A percentile compares a stretch with the other conserved stretches of the same genome.
Evolutionary conservation across 2,888 invertebrate species (phyloP).

Genomic region (Andrena chrysosceles): DNA sequence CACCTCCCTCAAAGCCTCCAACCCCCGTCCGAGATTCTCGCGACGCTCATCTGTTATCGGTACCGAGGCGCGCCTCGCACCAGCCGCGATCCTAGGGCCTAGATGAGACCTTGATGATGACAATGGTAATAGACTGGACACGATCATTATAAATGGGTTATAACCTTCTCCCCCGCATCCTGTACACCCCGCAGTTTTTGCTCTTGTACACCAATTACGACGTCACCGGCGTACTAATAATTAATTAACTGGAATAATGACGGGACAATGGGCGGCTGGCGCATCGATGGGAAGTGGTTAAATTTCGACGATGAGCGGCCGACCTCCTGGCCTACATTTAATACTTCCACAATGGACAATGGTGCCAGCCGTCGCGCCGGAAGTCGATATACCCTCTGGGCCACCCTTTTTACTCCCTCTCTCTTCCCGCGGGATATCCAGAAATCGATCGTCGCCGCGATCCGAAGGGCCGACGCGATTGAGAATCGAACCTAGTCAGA

Average conservation of each 20-base stretch:
- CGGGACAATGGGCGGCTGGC: slow-evolving; percentile 80
- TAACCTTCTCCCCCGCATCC: slow-evolving; percentile 82
- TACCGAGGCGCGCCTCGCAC: background rate
- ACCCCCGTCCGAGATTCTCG: background rate
- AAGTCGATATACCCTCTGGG: slow-evolving; percentile 12
- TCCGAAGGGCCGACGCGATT: background rate
- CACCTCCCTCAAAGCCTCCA: background rate
- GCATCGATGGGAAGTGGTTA: slow-evolving; percentile 81
- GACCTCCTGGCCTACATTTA: slow-evolving; percentile 83
- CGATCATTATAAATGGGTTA: slow-evolving; percentile 70
- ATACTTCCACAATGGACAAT: slow-evolving; percentile 74
- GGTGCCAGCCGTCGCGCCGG: slow-evolving; percentile 31
- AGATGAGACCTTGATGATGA: slow-evolving; percentile 79
- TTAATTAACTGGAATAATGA: slow-evolving; percentile 83
- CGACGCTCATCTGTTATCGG: slow-evolving; percentile 12
- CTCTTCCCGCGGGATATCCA: background rate
- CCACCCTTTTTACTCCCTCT: too few relatives aligned
- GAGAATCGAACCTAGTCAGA: slow-evolving; percentile 7
- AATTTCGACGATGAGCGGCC: slow-evolving; percentile 78
- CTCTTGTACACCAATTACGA: slow-evolving; percentile 82
- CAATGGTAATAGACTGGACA: slow-evolving; percentile 78
- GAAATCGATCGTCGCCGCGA: slow-evolving; percentile 13
- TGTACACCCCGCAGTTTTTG: slow-evolving; percentile 79
- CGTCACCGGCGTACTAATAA: slow-evolving; percentile 81
- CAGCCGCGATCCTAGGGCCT: slow-evolving; percentile 46